phyloP scores from a whole-genome alignment of 2,113 vertebrate genomes.

The Mionectes macconnelli region DNA sequence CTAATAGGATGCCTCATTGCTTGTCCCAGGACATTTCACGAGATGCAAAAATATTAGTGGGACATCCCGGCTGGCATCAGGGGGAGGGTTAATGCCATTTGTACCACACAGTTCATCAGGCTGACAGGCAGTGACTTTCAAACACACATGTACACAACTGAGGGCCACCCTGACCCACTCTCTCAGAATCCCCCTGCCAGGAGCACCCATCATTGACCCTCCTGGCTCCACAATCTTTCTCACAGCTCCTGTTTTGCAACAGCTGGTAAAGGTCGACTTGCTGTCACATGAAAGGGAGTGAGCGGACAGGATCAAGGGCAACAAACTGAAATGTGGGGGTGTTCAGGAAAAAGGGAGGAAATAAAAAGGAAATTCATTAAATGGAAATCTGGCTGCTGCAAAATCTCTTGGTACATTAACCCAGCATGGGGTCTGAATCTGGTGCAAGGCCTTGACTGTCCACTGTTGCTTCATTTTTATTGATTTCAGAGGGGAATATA shows the following conservation, averaged over 20 bases:
- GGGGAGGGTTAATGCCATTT: not conserved
- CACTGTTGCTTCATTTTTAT: constrained; percentile 63
- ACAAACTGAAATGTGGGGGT: not conserved
- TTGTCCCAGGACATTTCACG: not conserved
- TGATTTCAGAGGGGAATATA: constrained; percentile 52
- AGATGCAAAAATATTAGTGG: not conserved
- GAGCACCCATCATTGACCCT: not conserved
- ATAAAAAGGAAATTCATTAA: constrained; percentile 48
- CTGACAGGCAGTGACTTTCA: not conserved
- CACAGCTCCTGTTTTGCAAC: not conserved
- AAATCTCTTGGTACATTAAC: constrained; percentile 59
- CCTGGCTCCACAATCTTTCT: not conserved
- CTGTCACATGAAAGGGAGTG: constrained; percentile 35
- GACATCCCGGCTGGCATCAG: not conserved
- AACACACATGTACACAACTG: not conserved
- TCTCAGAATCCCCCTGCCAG: not conserved
- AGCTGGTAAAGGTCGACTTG: constrained; percentile 15
- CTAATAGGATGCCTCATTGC: not conserved
- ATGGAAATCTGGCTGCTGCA: constrained; percentile 13
- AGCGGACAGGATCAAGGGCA: not conserved
- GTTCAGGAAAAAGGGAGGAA: not conserved
- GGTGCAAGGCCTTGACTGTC: not conserved
- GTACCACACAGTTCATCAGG: not conserved
- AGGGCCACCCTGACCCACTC: not conserved
- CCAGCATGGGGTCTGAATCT: constrained; percentile 22